Conservation (phyloP, 2,888 invertebrate genomes). For the Spodoptera littoralis region DNA sequence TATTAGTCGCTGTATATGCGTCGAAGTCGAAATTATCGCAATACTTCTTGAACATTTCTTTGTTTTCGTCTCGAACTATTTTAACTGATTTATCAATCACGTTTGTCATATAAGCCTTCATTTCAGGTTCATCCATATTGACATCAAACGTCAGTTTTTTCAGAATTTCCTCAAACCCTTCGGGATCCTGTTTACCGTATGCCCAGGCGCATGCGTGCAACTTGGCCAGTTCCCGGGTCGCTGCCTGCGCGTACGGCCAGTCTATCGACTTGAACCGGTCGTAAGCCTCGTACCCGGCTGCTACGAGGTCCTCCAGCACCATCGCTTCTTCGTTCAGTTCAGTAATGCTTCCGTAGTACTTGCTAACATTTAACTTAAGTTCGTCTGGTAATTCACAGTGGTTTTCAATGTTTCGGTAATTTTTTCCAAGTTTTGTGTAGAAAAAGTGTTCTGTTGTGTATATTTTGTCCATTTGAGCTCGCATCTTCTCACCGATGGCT, state of each 20-base stretch:
- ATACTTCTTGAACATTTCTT: constrained; percentile 55
- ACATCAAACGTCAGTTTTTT: constrained; percentile 47
- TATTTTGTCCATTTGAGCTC: constrained; percentile 55
- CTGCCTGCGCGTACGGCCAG: constrained; percentile 71
- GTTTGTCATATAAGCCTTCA: constrained; percentile 21
- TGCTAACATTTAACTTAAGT: constrained; percentile 63
- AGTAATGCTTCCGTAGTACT: constrained; percentile 66
- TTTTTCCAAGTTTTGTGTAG: constrained; percentile 64
- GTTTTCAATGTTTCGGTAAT: constrained; percentile 64
- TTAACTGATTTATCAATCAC: constrained; percentile 42
- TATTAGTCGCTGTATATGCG: constrained; percentile 43
- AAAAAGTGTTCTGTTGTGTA: constrained; percentile 67
- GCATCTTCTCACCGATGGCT: constrained; percentile 62
- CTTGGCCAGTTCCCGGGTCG: constrained; percentile 71
- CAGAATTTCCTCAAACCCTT: constrained; percentile 62
- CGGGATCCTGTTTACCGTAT: constrained; percentile 62
- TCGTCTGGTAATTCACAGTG: constrained; percentile 59
- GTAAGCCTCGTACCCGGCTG: constrained; percentile 65
- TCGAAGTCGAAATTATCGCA: constrained; percentile 28
- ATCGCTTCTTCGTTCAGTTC: constrained; percentile 66
- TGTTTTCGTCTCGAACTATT: constrained; percentile 58
- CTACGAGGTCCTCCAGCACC: constrained; percentile 72
- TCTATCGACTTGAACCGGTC: constrained; percentile 70
- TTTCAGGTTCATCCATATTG: constrained; percentile 1
- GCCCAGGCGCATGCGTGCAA: constrained; percentile 79